Percentiles rank a stretch among this genome's conserved stretches.
Evolutionary conservation across 1,140 invertebrate genomes (phyloP).

Genomic region (Himalopsyche phryganea): DNA sequence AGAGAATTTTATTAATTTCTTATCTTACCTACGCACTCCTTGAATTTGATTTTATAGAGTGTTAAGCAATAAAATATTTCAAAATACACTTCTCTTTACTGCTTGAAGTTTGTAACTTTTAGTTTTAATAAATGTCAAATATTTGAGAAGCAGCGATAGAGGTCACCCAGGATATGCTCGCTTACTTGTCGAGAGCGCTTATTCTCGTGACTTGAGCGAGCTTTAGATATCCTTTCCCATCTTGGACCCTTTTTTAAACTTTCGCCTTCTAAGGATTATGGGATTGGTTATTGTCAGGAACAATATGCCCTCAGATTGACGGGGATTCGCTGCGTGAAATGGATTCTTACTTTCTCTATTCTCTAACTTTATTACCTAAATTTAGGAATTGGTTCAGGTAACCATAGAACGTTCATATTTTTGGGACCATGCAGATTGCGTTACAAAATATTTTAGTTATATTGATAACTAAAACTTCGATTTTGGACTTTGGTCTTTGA

Average conservation of each 20-base stretch:
- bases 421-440: too few species aligned
- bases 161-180: conserved; percentile 2
- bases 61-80: too few species aligned
- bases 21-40: too few species aligned
- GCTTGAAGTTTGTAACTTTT: too few species aligned
- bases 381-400: not conserved
- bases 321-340: conserved; percentile 18
- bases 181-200: conserved; percentile 12
- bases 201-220: conserved; percentile 18
- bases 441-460: too few species aligned
- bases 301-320: conserved; percentile 28
- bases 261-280: conserved; percentile 28
- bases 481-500: too few species aligned
- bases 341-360: conserved; percentile 8
- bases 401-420: too few species aligned
- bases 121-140: too few species aligned
- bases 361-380: not conserved
- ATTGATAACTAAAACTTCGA: too few species aligned
- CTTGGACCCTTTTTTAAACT: conserved; percentile 28
- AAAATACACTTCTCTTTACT: too few species aligned
- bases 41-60: too few species aligned
- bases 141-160: not conserved
- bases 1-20: too few species aligned
- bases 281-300: conserved; percentile 31
- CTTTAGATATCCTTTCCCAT: conserved; percentile 12